These are phyloP conservation scores for Muntiacus muntjak DNA, from an alignment of 2,113 vertebrate species.

Conservation along the genomic window DNA sequence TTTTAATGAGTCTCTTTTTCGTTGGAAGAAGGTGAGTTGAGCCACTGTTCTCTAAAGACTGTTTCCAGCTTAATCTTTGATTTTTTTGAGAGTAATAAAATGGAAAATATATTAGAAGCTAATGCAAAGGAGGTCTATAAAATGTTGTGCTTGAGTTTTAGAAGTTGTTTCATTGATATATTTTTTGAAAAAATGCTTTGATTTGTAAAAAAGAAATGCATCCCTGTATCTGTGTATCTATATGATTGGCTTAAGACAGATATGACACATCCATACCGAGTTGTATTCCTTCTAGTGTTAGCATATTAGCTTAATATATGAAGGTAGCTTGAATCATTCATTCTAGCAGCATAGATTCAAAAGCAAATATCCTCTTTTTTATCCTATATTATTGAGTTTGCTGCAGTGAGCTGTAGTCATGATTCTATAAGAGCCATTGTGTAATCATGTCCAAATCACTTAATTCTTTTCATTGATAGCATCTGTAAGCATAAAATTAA, in stretches of 20 bases:
- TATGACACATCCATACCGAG: conserved; percentile 49
- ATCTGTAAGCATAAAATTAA: conserved; percentile 42
- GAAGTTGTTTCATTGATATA: conserved; percentile 71
- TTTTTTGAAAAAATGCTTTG: conserved; percentile 73
- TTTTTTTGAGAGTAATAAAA: conserved; percentile 61
- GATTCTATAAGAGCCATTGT: conserved; percentile 43
- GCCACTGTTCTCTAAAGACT: conserved; percentile 51
- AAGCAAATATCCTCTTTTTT: conserved; percentile 22
- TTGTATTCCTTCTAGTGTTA: conserved; percentile 18
- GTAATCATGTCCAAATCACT: neutral
- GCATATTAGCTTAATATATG: neutral
- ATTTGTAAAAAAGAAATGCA: conserved; percentile 58
- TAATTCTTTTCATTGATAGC: neutral
- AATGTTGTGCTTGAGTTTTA: conserved; percentile 57
- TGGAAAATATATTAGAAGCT: conserved; percentile 71
- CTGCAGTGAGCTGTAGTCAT: neutral
- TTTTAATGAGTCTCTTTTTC: conserved; percentile 49
- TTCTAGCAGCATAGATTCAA: conserved; percentile 35
- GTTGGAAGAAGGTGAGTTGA: conserved; percentile 64
- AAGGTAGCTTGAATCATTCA: neutral
- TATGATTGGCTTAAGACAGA: conserved; percentile 64
- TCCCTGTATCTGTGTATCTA: neutral
- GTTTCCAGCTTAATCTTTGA: conserved; percentile 32
- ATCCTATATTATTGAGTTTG: conserved; percentile 16
- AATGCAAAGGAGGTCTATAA: conserved; percentile 61